Evolutionary conservation across 2,113 vertebrate genomes (phyloP).

Genomic region (Columbina picui): DNA sequence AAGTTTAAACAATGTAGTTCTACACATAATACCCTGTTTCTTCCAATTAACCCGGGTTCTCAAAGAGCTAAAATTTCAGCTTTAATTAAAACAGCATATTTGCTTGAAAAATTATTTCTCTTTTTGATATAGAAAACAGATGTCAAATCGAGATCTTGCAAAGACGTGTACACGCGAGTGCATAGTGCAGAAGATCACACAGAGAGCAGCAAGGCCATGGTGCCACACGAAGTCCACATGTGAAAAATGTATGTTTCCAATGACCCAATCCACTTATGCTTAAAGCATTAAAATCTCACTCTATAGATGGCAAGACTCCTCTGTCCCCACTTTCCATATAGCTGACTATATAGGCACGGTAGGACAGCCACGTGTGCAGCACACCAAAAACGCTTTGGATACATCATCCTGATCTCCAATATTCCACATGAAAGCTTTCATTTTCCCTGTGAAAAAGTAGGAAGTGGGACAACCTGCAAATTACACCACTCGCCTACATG

Average conservation of each 20-base stretch:
- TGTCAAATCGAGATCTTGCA: not conserved
- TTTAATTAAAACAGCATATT: not conserved
- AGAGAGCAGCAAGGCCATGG: slow-evolving; percentile 20
- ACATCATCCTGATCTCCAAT: not conserved
- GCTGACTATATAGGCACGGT: not conserved
- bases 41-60: slow-evolving; percentile 7
- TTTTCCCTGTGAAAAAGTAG: not conserved
- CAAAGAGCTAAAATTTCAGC: not conserved
- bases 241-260: not conserved
- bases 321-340: accelerated
- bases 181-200: not conserved
- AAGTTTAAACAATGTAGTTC: not conserved
- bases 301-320: not conserved
- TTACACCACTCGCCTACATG: not conserved
- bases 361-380: not conserved
- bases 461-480: not conserved
- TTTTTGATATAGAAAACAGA: not conserved
- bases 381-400: not conserved
- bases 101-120: not conserved
- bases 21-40: not conserved
- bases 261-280: not conserved
- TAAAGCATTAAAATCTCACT: not conserved
- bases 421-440: not conserved
- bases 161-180: not conserved
- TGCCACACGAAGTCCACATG: not conserved